phyloP scores from a whole-genome alignment of 2,888 invertebrate species.

The Notodonta dromedarius region DNA sequence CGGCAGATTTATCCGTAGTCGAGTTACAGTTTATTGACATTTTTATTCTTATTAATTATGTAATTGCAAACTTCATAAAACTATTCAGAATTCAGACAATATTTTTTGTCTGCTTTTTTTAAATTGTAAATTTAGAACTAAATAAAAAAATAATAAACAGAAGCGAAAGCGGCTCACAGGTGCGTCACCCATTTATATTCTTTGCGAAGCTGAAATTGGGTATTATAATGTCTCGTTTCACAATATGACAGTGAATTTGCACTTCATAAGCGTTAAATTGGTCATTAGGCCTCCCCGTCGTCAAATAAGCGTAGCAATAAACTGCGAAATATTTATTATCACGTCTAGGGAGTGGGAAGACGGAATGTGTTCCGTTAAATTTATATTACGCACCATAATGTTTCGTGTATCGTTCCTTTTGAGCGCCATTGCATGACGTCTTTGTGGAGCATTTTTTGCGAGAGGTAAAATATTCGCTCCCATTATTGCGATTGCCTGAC shows the following conservation, averaged over 20 bases:
- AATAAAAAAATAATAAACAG: constrained; percentile 26
- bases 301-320: constrained; percentile 70
- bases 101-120: too few relatives aligned
- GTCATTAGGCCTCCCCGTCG: constrained; percentile 60
- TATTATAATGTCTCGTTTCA: too few relatives aligned
- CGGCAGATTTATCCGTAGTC: too few relatives aligned
- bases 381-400: constrained; percentile 31
- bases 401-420: constrained; percentile 33
- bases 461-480: background rate
- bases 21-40: too few relatives aligned
- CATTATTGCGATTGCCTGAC: background rate
- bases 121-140: too few relatives aligned
- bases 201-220: too few relatives aligned
- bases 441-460: background rate
- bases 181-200: constrained; percentile 64
- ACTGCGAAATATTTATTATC: constrained; percentile 73
- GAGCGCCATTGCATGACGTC: background rate
- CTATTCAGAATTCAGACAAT: too few relatives aligned
- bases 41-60: too few relatives aligned
- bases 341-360: constrained; percentile 40
- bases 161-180: constrained; percentile 47
- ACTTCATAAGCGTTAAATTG: too few relatives aligned
- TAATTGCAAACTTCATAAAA: too few relatives aligned
- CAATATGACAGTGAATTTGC: too few relatives aligned
- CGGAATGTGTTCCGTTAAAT: constrained; percentile 39